Base-by-base conservation (phyloP, 2,113 vertebrate species). In the Miniopterus natalensis region DNA sequence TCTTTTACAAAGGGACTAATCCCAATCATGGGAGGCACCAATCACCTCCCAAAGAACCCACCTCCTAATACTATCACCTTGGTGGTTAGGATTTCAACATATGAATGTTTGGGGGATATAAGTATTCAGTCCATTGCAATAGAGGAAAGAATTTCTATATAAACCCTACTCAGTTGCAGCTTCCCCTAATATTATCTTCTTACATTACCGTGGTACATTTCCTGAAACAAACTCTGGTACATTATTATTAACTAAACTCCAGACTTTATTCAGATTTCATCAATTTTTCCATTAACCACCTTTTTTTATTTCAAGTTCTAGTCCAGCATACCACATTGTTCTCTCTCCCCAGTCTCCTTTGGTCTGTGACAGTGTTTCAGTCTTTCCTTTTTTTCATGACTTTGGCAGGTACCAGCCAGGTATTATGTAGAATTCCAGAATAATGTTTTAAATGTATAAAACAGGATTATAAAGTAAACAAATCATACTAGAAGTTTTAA, bases 391-490 rank as follows among this genome's bases (percentile, higher is more conserved):
- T 94, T 63, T 77, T 74, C 36, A 55, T 77, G 23, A 90, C 40
- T 91, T 91, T 88, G 55, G 88, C 49, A 53, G 21, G 9, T 65
- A n/a, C 53, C 59, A 51, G 25, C 77, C 31, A 68, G 59, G 13
- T 83, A 91, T 59, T 83, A 68, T 90, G n/a, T 53, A 59, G 42
- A 81, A 81, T 70, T 94, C 49, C 80, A 80, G 57, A 90, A 75
- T 86, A 81, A 81, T 81, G 29, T 70, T 63, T 79, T 74, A 20
- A 57, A 80, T 23, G 8, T n/a, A 36, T 55, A 88, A 79, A 79
- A 63, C n/a, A 63, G 17, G n/a, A 42, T 49, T 68, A 71, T 45
- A 55, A 95, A 91, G 53, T 51, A 79, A 71, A 36, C 45, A 78
- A 63, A 61, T 27, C 31, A 63, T 70, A 84, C 12, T 74, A 29